Percentiles rank a stretch among this genome's conserved stretches.
phyloP scores from a whole-genome alignment of 2,113 vertebrate genomes.

The Daboia siamensis region DNA sequence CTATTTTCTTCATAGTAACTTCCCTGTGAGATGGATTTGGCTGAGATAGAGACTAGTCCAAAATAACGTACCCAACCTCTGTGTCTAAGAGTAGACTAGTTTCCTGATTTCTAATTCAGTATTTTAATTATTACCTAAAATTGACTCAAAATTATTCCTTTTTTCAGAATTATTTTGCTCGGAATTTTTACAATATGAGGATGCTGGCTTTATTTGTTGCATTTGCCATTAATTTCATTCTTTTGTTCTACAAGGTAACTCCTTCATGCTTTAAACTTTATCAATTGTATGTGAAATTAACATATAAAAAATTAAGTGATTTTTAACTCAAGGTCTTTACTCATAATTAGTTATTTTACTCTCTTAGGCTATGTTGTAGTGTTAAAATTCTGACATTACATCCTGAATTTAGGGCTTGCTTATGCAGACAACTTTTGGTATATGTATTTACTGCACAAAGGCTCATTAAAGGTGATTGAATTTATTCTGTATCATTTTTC shows the following conservation, averaged over 20 bases:
- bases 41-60: neutral
- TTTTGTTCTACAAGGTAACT: conserved; percentile 95
- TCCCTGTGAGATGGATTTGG: neutral
- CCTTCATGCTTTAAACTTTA: neutral
- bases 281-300: neutral
- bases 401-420: neutral
- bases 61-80: neutral
- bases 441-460: neutral
- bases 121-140: neutral
- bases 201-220: conserved; percentile 96
- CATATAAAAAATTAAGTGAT: neutral
- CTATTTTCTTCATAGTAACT: neutral
- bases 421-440: neutral
- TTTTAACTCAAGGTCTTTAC: neutral
- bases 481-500: neutral
- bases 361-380: neutral
- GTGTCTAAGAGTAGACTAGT: neutral
- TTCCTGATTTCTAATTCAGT: neutral
- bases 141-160: conserved; percentile 28
- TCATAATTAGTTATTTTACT: neutral
- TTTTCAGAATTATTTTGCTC: conserved; percentile 93
- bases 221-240: conserved; percentile 97
- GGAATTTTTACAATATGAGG: conserved; percentile 99
- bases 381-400: neutral
- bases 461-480: neutral